Conservation (phyloP, 2,797 vertebrate genomes). For the Trachurus trachurus region DNA sequence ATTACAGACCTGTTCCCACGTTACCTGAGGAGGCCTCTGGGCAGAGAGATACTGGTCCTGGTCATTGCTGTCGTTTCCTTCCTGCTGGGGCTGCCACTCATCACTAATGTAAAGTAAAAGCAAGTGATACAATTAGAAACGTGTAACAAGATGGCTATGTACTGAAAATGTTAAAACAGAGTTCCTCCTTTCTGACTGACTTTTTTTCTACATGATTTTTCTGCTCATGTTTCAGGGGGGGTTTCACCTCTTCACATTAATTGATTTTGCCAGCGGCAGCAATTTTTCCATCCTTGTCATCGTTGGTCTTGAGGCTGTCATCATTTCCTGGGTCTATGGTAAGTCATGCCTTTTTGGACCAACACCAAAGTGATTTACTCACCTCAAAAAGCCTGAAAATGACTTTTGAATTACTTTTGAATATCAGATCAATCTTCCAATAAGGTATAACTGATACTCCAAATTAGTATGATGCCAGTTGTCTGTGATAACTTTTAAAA, state of each 20-base stretch:
- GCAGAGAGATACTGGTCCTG: constrained; percentile 90
- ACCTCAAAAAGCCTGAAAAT: background rate
- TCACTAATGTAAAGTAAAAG: constrained; percentile 82
- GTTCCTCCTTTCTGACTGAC: background rate
- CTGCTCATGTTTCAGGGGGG: constrained; percentile 75
- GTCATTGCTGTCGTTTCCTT: constrained; percentile 87
- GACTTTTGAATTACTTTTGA: background rate
- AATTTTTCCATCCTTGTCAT: constrained; percentile 7
- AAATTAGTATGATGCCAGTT: background rate
- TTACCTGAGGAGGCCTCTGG: constrained; percentile 84
- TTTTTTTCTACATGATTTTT: background rate
- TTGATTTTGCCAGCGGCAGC: constrained; percentile 78
- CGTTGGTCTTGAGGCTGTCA: constrained; percentile 66
- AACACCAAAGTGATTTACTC: background rate
- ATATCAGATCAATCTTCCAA: background rate
- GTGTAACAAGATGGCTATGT: no score
- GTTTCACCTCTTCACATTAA: constrained; percentile 69
- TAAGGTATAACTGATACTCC: background rate
- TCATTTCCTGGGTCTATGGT: constrained; percentile 83
- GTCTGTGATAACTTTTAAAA: background rate
- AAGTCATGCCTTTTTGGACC: background rate
- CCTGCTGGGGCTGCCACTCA: constrained; percentile 90
- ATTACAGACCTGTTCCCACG: constrained; percentile 91
- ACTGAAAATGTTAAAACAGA: background rate
- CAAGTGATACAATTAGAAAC: no score